Evolutionary conservation across 2,113 vertebrate species (phyloP).

Genomic region (Leucoraja erinaceus): DNA sequence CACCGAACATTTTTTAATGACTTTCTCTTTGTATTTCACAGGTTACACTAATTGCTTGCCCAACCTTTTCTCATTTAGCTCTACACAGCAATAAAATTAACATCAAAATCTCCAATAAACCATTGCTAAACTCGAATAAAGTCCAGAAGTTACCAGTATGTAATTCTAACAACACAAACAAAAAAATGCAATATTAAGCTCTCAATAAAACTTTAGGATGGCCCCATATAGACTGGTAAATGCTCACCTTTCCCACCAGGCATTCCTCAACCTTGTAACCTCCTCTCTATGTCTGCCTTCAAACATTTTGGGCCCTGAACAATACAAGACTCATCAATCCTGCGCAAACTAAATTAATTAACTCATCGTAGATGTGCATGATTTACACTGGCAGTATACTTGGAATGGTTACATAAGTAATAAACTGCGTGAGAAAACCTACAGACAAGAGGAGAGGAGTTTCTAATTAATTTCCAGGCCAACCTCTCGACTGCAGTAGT

Average conservation of each 20-base stretch:
- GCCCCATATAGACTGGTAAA: background rate
- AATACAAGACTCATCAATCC: background rate
- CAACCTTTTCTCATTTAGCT: background rate
- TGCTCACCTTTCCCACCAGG: background rate
- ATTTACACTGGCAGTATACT: background rate
- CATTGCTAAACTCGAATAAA: background rate
- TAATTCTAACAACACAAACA: background rate
- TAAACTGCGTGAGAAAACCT: background rate
- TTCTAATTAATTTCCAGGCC: background rate
- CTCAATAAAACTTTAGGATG: background rate
- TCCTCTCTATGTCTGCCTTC: background rate
- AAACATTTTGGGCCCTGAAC: background rate
- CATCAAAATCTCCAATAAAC: background rate
- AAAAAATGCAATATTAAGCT: background rate
- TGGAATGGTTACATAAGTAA: background rate
- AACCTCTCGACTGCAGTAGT: background rate
- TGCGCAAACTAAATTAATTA: background rate
- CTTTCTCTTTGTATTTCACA: background rate
- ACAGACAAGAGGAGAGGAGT: background rate
- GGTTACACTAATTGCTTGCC: background rate
- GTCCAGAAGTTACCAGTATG: background rate
- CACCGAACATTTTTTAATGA: background rate
- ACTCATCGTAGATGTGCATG: background rate
- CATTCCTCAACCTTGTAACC: background rate
- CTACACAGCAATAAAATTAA: background rate